These are phyloP conservation scores for Trachelus stipa DNA, from an alignment of 2,888 invertebrate species.

Conservation along the genomic window DNA sequence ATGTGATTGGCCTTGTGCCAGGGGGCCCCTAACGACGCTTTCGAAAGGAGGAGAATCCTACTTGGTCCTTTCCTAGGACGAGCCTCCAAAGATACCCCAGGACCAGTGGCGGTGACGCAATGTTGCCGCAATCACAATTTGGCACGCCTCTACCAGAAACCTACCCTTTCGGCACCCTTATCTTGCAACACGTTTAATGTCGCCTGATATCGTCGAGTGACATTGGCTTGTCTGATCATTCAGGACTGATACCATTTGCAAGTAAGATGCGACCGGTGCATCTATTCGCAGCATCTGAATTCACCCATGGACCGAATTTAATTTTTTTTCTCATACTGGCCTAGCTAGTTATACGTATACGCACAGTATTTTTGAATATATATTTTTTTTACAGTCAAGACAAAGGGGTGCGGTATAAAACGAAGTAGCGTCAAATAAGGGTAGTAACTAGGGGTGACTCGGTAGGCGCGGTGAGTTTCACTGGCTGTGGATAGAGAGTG, in stretches of 20 bases:
- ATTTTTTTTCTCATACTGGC: background rate
- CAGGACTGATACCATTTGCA: background rate
- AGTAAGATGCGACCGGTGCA: background rate
- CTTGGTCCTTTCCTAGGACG: slow-evolving; percentile 55
- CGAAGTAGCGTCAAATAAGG: slow-evolving; percentile 49
- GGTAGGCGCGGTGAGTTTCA: slow-evolving; percentile 50
- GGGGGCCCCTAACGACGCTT: slow-evolving; percentile 63
- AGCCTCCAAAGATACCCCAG: slow-evolving; percentile 57
- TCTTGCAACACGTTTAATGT: slow-evolving; percentile 5
- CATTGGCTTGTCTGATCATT: background rate
- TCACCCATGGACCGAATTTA: too few relatives aligned
- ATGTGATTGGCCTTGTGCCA: slow-evolving; percentile 65
- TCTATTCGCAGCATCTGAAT: background rate
- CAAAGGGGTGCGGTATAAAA: slow-evolving; percentile 21
- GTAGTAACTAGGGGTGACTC: slow-evolving; percentile 45
- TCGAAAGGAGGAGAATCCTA: slow-evolving; percentile 62
- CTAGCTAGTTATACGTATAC: background rate
- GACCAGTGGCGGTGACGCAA: slow-evolving; percentile 61
- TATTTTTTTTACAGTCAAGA: background rate
- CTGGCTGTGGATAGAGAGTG: slow-evolving; percentile 50
- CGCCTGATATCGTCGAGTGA: background rate
- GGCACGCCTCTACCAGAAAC: slow-evolving; percentile 54
- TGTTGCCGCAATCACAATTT: slow-evolving; percentile 65
- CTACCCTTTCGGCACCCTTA: slow-evolving; percentile 40
- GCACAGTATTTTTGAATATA: too few relatives aligned